Base-by-base conservation (phyloP, 2,888 invertebrate genomes). In the Aricia artaxerxes region DNA sequence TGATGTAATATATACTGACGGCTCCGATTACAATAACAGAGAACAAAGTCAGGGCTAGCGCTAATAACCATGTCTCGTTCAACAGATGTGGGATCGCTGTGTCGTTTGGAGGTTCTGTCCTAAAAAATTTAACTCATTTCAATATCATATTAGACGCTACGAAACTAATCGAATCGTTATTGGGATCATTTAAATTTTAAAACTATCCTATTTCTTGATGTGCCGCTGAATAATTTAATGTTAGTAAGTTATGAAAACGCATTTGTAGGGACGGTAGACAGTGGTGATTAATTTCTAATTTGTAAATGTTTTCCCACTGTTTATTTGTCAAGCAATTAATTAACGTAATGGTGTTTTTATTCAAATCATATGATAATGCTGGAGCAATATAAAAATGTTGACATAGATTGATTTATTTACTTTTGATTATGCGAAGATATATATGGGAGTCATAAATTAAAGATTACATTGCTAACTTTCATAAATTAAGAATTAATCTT, bases 31-130 rank as follows among this genome's bases (percentile, higher is more conserved):
- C 87, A 60, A 94, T 93, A 73, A 94, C 84, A 4, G 91, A 90
- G 85, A 94, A 91, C 60, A 93, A 83, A 64, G 90, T 92, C 44
- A 94, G 86, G 60, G 93, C 91, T 31, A 94, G 88, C 76, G 91
- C 93, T 73, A 94, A 86, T 38, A 94, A 86, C 94, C 94, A 94
- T 9, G 94, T 94, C 83, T 94, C 94, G 85, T 92, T 92, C 81
- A 94, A 88, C 83, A 94, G 88, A 82, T 92, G 91, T 44, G 93
- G 90, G 79, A 93, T 91, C 80, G 88, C 89, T n/a, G 91, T 87
- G 81, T 94, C 94, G 82, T 92, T 92, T 60, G 94, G 94, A 31
- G 94, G 93, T 86, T 94, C 94, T 60, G 94, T 93, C 84, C 94
- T 94, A 69, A 86, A 83, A 73, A 16, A 81, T 82, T 80, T 2